A percentile compares a stretch with the other conserved stretches of the same genome.
These are phyloP conservation scores for Enteromius fasciolatus DNA, from an alignment of 2,797 vertebrate genomes.

Conservation along the genomic window DNA sequence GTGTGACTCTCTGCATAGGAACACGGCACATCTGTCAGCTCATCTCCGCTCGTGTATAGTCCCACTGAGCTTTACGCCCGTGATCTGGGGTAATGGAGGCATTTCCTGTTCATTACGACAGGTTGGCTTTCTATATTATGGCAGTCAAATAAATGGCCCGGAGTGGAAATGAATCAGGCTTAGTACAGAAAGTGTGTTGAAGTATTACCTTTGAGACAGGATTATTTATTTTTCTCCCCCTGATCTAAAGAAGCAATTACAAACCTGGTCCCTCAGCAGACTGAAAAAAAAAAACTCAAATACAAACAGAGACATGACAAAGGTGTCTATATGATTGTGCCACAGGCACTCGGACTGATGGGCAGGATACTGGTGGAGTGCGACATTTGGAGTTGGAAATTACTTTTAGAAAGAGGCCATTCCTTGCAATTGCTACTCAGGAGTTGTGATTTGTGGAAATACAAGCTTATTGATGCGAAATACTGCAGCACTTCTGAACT, in stretches of 20 bases:
- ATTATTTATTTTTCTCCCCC: conserved; percentile 20
- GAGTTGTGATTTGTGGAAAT: conserved; percentile 30
- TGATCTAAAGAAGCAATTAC: conserved; percentile 46
- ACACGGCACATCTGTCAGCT: conserved; percentile 21
- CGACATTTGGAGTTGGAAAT: conserved; percentile 39
- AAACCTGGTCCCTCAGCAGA: conserved; percentile 26
- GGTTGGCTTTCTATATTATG: conserved; percentile 61
- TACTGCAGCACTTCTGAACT: not conserved
- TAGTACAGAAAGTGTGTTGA: conserved; percentile 13
- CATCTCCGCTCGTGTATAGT: conserved; percentile 7
- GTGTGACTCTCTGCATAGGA: not conserved
- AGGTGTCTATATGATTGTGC: not conserved
- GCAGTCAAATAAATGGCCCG: conserved; percentile 57
- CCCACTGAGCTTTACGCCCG: conserved; percentile 34
- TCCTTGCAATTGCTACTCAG: conserved; percentile 33
- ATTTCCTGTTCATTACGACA: conserved; percentile 65
- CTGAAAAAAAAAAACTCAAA: not conserved
- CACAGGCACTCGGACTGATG: conserved; percentile 14
- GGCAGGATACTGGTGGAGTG: conserved; percentile 24
- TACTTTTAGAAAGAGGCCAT: conserved; percentile 16
- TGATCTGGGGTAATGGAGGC: conserved; percentile 69
- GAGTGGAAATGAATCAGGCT: conserved; percentile 53
- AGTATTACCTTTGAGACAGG: conserved; percentile 40
- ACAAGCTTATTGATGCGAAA: conserved; percentile 22
- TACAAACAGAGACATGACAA: conserved; percentile 19